Base-by-base conservation (phyloP, 2,797 vertebrate genomes). In the Centropyge bicolor region DNA sequence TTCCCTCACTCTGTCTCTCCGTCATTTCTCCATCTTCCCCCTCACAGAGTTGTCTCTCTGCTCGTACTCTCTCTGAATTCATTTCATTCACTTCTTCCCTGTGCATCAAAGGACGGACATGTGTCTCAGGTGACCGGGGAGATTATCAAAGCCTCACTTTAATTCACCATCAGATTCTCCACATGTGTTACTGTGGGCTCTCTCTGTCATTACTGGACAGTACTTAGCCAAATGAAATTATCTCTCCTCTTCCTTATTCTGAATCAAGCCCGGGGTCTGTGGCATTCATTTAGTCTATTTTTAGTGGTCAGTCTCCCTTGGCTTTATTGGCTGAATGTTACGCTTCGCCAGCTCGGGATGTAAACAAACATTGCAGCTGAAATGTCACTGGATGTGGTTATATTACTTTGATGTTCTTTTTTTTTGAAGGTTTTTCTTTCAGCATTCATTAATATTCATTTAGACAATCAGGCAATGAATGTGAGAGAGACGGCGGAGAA, bases 241-340 rank as follows among this genome's bases (percentile, higher is more conserved):
- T 86, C 64, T 72, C 72, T 79, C 70, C 31, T 40, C 70, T 49
- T 66, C 81, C 48, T 81, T 8, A 16, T 41, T 75, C 22, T 66
- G 74, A 57, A 73, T 70, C 79, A 36, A 79, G 82, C 86, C 84
- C 6, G 60, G 22, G 81, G 89, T 86, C 60, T 31, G 85, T 74
- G 80, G 82, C 86, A 51, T 83, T 86, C 68, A 73, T 84, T 59
- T 17, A 45, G 46, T 87, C 91, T 93, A 92, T 91, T 91, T 91
- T 88, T 91, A 91, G 91, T 82, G 76, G 64, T 71, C 73, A 19
- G 69, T 6, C 78, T 87, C 88, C 76, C 51, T 67, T 85, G 85
- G 83, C 78, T 87, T 83, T 82, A 85, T 76, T 82, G 87, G 83
- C 78, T 74, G 68, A 78, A 56, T 73, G 48, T 83, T 76, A 80